Base-by-base conservation (phyloP, 1,140 invertebrate species). In the Batillaria attramentaria region DNA sequence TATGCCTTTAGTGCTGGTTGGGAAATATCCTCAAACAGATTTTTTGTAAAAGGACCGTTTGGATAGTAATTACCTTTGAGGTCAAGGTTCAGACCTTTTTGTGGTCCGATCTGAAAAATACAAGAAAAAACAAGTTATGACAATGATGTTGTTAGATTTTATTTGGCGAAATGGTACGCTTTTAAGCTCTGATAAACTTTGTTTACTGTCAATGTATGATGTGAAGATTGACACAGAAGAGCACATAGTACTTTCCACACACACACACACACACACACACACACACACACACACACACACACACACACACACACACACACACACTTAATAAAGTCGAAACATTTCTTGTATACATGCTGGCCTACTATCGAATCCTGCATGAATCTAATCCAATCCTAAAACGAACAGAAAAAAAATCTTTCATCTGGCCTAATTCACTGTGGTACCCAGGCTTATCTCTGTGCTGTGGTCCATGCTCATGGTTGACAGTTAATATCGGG, bases 201-300 rank as follows among this genome's bases (percentile, higher is more conserved):
- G 20, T 10, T 10, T 28, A 16, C 57, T 10, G 20, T 10, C 57
- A 16, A 18, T 10, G 20, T 10, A 18, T 10, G 20, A 16, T 28
- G 6, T 28, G 6, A 18, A 62, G 20, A 62, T 28, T n/a, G 20
- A 62, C 57, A 62, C 57, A 62, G 20, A 62, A 18, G 31, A 18
- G 31, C 57, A 62, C 57, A 62, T 28, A 62, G 20, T n/a, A 18
- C 20, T 28, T n/a, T 28, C 20, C 57, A 62, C 57, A 62, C 57
- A 62, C 57, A 62, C 57, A 62, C 57, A 62, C 57, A 62, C n/a
- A 62, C 57, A 28, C 57, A 16, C 28, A 28, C 57, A 28, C 57
- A 62, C 28, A 62, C 57, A n/a, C 57, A 62, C 28, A n/a, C 57
- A 16, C 57, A 28, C 28, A 62, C 57, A 28, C 13, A 28, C 28